Conservation (phyloP, 2,113 vertebrate species). For the Lichenostomus cassidix region DNA sequence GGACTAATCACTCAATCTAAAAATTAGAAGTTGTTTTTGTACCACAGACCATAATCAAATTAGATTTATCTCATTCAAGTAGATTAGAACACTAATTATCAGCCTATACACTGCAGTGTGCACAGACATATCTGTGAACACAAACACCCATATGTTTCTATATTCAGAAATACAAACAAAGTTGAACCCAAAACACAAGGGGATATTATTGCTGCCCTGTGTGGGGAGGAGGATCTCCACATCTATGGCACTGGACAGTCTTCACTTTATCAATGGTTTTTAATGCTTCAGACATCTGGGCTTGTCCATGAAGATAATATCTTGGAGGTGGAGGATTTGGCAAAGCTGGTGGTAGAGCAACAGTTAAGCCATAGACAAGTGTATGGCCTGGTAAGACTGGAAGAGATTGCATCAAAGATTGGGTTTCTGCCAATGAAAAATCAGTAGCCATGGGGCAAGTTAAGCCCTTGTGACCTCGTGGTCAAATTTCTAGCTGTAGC, state of each 20-base stretch:
- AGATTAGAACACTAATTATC: slow-evolving; percentile 6
- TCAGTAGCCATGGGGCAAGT: slow-evolving; percentile 22
- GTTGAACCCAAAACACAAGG: background rate
- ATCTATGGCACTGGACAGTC: background rate
- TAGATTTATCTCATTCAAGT: slow-evolving; percentile 7
- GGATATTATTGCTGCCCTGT: background rate
- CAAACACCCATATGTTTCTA: background rate
- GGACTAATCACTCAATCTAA: slow-evolving; percentile 5
- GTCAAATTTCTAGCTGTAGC: background rate
- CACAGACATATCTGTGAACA: background rate
- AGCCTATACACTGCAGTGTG: background rate
- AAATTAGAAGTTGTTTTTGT: background rate
- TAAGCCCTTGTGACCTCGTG: background rate
- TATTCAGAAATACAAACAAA: background rate
- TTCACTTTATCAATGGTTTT: background rate
- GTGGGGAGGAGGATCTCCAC: background rate
- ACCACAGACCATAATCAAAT: slow-evolving; percentile 12
- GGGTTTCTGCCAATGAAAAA: slow-evolving; percentile 17
- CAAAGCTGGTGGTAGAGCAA: slow-evolving; percentile 7
- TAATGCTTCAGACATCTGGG: background rate
- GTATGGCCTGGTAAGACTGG: background rate
- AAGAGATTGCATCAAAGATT: background rate
- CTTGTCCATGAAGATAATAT: slow-evolving; percentile 48
- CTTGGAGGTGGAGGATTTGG: slow-evolving; percentile 9
- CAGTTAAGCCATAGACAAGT: background rate